Base-by-base conservation (phyloP, 2,797 vertebrate genomes). In the Alcedo quadribrachys region DNA sequence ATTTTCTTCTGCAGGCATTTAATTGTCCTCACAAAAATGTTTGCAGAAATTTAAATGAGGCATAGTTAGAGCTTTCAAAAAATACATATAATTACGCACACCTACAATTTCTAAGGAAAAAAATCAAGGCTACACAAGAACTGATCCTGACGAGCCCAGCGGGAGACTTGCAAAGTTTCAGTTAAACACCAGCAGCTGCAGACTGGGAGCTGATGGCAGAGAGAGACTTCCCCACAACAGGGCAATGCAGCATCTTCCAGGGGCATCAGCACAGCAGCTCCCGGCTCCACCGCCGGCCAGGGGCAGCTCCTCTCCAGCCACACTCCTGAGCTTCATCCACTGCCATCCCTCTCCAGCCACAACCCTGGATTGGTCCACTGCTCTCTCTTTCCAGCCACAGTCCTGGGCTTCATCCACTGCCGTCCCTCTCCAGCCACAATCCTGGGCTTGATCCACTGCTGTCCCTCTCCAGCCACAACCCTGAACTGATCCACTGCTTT, bases 1-100 rank as follows among this genome's bases (percentile, higher is more conserved):
- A 20, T 95, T 97, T 97, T 96, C 95, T 96, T 97, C 95, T 93
- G 84, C 27, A 75, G 93, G 90, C 90, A 94, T 95, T 96, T 97
- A 97, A 97, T 95, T 96, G 94, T 95, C 63, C 93, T 96, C 94
- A 96, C 92, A 97, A 90, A 96, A 92, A 97, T 90, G 94, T 96
- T 97, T 98, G 95, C 93, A 95, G 92, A 97, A 95, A 93, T 97
- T 95, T 92, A 97, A 97, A 95, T 95, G 79, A 96, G 80, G 95
- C 94, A 87, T 94, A 95, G 93, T 95, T 96, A 87, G 35, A 95
- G 95, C 95, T 95, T 96, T 94, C 80, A 94, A 94, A 94, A 97
- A 97, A 96, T 91, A 90, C 94, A 92, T 96, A 60, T 94, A 97
- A 97, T 97, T 97, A 97, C 32, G 40, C 89, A 97, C 95, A 96